A percentile compares a stretch with the other conserved stretches of the same genome.
phyloP scores from a whole-genome alignment of 2,113 vertebrate genomes.

The Mastomys coucha region DNA sequence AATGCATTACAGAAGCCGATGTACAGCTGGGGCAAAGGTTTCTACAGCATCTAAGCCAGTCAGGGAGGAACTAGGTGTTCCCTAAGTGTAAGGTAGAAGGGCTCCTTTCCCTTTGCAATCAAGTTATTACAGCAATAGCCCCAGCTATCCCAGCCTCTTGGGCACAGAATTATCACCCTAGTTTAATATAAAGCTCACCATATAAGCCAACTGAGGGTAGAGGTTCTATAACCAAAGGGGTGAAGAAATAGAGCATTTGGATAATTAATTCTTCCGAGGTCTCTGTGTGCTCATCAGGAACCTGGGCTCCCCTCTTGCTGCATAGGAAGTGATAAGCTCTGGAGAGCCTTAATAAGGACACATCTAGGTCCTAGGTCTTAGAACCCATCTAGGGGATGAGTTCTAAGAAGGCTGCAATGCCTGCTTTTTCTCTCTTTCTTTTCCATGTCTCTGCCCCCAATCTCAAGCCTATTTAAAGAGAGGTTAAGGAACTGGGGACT shows the following conservation, averaged over 20 bases:
- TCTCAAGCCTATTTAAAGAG: neutral
- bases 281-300: neutral
- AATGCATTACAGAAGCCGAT: conserved; percentile 64
- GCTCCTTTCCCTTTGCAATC: neutral
- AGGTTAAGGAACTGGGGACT: neutral
- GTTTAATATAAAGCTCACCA: neutral
- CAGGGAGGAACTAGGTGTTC: neutral
- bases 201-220: neutral
- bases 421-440: neutral
- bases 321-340: neutral
- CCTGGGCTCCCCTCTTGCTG: neutral
- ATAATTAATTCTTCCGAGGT: neutral
- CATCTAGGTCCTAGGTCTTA: neutral
- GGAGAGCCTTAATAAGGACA: neutral
- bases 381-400: too few relatives aligned
- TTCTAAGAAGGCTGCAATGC: neutral
- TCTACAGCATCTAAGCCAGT: neutral
- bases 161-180: neutral
- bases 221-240: neutral
- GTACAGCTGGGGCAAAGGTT: conserved; percentile 53
- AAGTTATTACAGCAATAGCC: neutral
- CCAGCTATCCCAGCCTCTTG: neutral
- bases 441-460: neutral
- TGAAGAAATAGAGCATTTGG: neutral
- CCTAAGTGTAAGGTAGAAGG: neutral